phyloP scores from a whole-genome alignment of 2,113 vertebrate species.

The Hyperopisus bebe region DNA sequence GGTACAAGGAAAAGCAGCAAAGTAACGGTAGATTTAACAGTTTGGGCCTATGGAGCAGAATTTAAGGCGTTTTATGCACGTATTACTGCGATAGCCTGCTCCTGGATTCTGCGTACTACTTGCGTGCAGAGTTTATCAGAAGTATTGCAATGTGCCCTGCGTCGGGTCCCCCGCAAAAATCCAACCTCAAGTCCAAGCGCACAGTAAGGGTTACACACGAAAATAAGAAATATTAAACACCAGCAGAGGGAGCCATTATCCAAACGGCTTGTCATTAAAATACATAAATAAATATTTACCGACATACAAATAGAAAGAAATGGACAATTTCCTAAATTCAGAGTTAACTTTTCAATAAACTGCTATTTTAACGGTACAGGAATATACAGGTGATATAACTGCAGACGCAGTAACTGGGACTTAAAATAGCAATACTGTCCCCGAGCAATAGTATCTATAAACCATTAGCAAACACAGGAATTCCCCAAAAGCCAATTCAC shows the following conservation, averaged over 20 bases:
- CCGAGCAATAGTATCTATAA: background rate
- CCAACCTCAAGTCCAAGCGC: background rate
- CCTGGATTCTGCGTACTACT: background rate
- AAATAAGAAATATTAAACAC: slow-evolving; percentile 13
- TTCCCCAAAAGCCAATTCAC: background rate
- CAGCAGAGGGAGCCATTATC: slow-evolving; percentile 64
- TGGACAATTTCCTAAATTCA: background rate
- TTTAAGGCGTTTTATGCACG: background rate
- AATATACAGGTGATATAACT: background rate
- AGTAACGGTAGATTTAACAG: background rate
- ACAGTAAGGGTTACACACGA: background rate
- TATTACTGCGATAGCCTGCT: background rate
- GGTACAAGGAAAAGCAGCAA: background rate
- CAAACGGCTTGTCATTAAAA: slow-evolving; percentile 35
- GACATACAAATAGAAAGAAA: background rate
- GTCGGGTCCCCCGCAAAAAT: background rate
- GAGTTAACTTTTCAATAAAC: background rate
- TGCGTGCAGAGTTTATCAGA: background rate
- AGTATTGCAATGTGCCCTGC: background rate
- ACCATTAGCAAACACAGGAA: background rate
- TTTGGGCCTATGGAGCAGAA: background rate
- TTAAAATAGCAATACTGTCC: background rate
- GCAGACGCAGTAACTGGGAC: background rate
- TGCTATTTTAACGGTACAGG: background rate
- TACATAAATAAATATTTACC: background rate